A percentile compares a stretch with the other conserved stretches of the same genome.
Evolutionary conservation across 2,797 vertebrate genomes (phyloP).

Genomic region (Gobio occitaniae): DNA sequence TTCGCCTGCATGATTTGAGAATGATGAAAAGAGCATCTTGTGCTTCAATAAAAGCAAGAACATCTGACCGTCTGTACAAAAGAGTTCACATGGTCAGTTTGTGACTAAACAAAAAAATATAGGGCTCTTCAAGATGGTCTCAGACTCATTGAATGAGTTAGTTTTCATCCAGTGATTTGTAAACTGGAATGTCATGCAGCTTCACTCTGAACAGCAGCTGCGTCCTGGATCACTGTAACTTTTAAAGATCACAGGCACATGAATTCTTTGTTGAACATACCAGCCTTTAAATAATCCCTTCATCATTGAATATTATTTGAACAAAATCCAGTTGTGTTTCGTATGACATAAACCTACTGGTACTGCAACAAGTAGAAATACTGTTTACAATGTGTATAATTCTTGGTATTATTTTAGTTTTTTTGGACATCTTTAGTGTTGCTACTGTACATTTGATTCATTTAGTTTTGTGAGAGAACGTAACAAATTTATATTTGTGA

Average conservation of each 20-base stretch:
- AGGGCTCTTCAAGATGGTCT: neutral
- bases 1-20: neutral
- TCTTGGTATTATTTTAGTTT: neutral
- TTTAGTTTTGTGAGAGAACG: neutral
- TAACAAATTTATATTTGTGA: neutral
- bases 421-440: neutral
- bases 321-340: neutral
- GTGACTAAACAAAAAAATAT: too few species aligned
- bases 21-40: neutral
- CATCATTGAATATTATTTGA: neutral
- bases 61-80: neutral
- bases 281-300: neutral
- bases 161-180: neutral
- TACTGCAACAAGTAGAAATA: neutral
- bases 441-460: neutral
- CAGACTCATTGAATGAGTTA: neutral
- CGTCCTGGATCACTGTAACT: neutral
- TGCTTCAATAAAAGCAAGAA: neutral
- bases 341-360: neutral
- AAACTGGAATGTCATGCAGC: conserved; percentile 17
- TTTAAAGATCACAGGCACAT: neutral
- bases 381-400: neutral
- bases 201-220: conserved; percentile 21
- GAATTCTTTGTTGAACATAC: neutral
- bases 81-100: neutral